These are phyloP conservation scores for Sinocyclocheilus anophthalmus DNA, from an alignment of 2,113 vertebrate species.

Conservation along the genomic window DNA sequence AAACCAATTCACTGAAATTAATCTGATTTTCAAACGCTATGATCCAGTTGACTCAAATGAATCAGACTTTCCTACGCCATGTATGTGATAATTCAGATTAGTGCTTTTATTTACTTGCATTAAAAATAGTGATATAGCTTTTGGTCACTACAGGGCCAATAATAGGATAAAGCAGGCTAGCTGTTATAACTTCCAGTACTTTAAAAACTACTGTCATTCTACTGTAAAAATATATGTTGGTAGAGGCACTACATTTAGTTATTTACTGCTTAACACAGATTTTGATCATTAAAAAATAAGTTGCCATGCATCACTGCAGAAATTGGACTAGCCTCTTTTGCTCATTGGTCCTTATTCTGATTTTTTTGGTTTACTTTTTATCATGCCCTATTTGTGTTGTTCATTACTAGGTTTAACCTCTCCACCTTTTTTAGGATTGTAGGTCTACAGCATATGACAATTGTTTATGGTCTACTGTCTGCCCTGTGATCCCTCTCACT, in stretches of 20 bases:
- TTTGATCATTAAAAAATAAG: background rate
- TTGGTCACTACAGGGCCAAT: background rate
- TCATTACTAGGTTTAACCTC: constrained; percentile 5
- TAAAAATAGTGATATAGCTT: background rate
- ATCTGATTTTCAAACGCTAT: no score
- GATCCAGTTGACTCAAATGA: no score
- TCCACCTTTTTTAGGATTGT: background rate
- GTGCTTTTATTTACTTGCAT: no score
- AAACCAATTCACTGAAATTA: no score
- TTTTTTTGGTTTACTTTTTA: background rate
- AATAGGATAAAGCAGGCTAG: no score
- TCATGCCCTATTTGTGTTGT: background rate
- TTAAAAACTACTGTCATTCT: background rate
- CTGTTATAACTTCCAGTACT: no score
- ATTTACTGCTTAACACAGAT: background rate
- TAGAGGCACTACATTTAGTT: background rate
- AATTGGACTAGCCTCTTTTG: no score
- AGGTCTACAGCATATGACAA: background rate
- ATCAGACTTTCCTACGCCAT: no score
- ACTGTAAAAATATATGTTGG: background rate
- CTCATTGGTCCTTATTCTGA: background rate
- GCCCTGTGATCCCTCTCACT: background rate
- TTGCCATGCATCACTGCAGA: no score
- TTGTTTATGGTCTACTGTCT: constrained; percentile 4
- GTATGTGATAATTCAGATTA: no score